Conservation (phyloP, 2,113 vertebrate species). For the Blennius ocellaris region DNA sequence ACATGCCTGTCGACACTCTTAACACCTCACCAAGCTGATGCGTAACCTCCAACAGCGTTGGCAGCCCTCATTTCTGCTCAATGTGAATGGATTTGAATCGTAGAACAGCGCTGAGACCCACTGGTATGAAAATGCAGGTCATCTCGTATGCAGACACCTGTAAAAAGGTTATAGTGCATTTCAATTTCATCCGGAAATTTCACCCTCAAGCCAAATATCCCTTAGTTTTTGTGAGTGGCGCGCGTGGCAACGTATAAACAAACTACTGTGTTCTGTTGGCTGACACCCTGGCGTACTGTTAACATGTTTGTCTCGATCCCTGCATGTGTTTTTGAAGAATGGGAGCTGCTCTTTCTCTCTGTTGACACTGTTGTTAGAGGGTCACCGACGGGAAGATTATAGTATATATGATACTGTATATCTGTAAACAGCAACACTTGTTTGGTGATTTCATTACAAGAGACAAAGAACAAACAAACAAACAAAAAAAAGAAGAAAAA, state of each 20-base stretch:
- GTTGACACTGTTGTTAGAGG: conserved; percentile 64
- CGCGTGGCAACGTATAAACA: background rate
- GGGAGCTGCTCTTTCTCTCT: conserved; percentile 59
- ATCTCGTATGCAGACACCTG: too few relatives aligned
- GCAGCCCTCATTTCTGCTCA: too few relatives aligned
- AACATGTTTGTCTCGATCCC: conserved; percentile 47
- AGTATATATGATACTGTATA: conserved; percentile 53
- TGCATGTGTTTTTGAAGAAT: conserved; percentile 75
- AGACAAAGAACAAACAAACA: conserved; percentile 3
- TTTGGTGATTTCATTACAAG: conserved; percentile 53
- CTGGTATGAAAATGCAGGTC: too few relatives aligned
- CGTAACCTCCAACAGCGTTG: too few relatives aligned
- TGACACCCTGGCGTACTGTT: conserved; percentile 38
- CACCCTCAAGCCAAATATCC: too few relatives aligned
- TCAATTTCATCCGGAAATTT: too few relatives aligned
- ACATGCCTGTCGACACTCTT: too few relatives aligned
- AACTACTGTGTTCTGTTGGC: conserved; percentile 49
- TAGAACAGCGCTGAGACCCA: too few relatives aligned
- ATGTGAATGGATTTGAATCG: too few relatives aligned
- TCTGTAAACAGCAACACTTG: conserved; percentile 60
- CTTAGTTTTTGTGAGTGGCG: too few relatives aligned
- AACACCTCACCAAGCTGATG: too few relatives aligned
- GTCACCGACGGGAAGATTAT: conserved; percentile 44
- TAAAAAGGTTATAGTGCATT: too few relatives aligned
- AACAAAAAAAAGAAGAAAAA: conserved; percentile 9